phyloP scores from a whole-genome alignment of 2,888 invertebrate genomes.

The Entomobrya multifasciata region DNA sequence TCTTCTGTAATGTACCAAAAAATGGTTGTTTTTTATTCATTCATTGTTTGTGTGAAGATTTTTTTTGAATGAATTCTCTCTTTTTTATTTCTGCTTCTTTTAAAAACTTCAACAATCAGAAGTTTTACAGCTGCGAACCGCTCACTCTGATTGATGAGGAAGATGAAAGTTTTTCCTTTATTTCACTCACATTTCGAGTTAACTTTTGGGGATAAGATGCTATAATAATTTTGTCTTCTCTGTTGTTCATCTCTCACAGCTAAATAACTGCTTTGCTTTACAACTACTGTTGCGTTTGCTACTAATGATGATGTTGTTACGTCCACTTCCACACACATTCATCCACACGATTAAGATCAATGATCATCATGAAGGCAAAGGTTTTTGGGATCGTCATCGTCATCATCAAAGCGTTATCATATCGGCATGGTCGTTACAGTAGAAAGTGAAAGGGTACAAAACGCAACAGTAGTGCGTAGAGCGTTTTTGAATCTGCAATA shows the following conservation, averaged over 20 bases:
- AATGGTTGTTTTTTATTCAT: not conserved
- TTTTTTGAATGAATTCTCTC: constrained; percentile 58
- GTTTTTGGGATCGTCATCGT: constrained; percentile 7
- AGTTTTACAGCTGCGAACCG: too few relatives aligned
- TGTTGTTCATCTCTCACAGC: not conserved
- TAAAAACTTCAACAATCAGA: too few relatives aligned
- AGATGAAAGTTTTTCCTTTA: constrained; percentile 62
- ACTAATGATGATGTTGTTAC: not conserved
- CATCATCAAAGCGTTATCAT: too few relatives aligned
- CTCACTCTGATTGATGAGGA: not conserved
- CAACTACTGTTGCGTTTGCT: too few relatives aligned
- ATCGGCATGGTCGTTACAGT: not conserved
- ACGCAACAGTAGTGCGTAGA: not conserved
- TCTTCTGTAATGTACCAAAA: not conserved
- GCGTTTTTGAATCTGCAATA: not conserved
- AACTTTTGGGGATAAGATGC: constrained; percentile 8
- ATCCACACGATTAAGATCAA: not conserved
- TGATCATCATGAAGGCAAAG: not conserved
- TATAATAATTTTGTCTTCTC: not conserved
- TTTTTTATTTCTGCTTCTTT: constrained; percentile 6
- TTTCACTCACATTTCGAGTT: not conserved
- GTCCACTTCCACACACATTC: too few relatives aligned
- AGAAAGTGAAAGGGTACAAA: constrained; percentile 61
- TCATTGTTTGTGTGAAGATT: too few relatives aligned
- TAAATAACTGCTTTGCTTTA: too few relatives aligned